Evolutionary conservation across 2,797 vertebrate species (phyloP).

Genomic region (Octomys mimax): DNA sequence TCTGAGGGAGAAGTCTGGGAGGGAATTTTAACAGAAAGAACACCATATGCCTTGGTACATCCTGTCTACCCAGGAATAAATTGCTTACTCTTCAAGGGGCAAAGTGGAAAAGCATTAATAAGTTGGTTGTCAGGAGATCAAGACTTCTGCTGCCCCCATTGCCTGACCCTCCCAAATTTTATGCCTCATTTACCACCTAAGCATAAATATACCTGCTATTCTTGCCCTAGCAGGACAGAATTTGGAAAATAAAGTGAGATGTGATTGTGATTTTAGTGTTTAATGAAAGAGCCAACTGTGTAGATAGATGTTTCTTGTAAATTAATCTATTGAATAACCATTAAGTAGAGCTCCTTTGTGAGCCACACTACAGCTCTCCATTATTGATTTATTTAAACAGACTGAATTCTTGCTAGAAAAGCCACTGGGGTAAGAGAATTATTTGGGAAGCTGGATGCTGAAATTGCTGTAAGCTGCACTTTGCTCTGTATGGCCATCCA

Average conservation of each 20-base stretch:
- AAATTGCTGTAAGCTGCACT: background rate
- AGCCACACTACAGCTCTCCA: conserved; percentile 20
- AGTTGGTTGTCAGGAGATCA: background rate
- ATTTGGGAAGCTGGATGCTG: conserved; percentile 14
- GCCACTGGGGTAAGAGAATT: conserved; percentile 40
- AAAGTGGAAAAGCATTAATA: background rate
- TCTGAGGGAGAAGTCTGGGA: background rate
- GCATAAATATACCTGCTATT: background rate
- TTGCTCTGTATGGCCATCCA: conserved; percentile 6
- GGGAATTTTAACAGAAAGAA: background rate
- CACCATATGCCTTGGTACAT: background rate
- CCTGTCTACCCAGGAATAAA: background rate
- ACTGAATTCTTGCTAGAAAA: conserved; percentile 46
- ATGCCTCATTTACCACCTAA: background rate
- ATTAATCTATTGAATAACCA: conserved; percentile 51
- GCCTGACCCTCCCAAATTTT: background rate
- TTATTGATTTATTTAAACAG: conserved; percentile 69
- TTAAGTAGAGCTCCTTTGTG: conserved; percentile 53
- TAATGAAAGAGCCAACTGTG: background rate
- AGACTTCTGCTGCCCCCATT: background rate
- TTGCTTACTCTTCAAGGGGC: background rate
- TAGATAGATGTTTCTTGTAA: conserved; percentile 62
- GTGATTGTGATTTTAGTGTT: conserved; percentile 5
- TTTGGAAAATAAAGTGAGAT: conserved; percentile 4
- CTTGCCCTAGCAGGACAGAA: background rate